phyloP scores from a whole-genome alignment of 1,140 invertebrate genomes.

The Muscidifurax raptorellus region DNA sequence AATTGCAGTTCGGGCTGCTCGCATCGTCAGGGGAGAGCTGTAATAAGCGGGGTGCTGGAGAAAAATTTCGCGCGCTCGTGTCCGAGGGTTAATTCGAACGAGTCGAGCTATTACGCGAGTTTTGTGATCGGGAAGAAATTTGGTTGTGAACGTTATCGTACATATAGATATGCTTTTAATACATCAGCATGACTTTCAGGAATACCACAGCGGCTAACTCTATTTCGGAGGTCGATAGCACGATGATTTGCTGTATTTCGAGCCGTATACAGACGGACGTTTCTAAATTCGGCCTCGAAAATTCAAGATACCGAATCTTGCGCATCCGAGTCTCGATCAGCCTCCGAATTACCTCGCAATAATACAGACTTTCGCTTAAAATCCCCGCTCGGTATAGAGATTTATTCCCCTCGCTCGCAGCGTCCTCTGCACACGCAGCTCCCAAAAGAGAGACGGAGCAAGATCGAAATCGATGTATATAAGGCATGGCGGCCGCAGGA shows the following conservation, averaged over 20 bases:
- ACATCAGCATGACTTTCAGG: conserved; percentile 13
- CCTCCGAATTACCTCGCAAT: background rate
- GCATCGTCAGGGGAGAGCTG: background rate
- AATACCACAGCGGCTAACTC: no score
- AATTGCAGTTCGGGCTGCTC: conserved; percentile 7
- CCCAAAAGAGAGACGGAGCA: conserved; percentile 13
- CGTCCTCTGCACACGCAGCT: background rate
- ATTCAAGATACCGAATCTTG: no score
- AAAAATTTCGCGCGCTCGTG: conserved; percentile 21
- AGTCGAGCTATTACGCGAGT: background rate
- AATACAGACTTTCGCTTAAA: conserved; percentile 32
- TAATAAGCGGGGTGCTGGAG: conserved; percentile 38
- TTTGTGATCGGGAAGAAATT: no score
- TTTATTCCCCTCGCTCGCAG: background rate
- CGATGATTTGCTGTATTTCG: conserved; percentile 22
- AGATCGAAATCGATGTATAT: conserved; percentile 41
- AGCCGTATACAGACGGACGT: no score
- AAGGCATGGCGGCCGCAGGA: conserved; percentile 51
- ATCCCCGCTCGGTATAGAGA: conserved; percentile 3
- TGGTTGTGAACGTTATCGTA: background rate
- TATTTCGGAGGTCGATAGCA: background rate
- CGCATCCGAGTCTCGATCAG: no score
- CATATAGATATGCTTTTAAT: no score
- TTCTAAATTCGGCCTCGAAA: no score
- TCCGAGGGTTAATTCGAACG: background rate